Evolutionary conservation across 2,797 vertebrate genomes (phyloP).

Genomic region (Parauchenoglanis punctatus): DNA sequence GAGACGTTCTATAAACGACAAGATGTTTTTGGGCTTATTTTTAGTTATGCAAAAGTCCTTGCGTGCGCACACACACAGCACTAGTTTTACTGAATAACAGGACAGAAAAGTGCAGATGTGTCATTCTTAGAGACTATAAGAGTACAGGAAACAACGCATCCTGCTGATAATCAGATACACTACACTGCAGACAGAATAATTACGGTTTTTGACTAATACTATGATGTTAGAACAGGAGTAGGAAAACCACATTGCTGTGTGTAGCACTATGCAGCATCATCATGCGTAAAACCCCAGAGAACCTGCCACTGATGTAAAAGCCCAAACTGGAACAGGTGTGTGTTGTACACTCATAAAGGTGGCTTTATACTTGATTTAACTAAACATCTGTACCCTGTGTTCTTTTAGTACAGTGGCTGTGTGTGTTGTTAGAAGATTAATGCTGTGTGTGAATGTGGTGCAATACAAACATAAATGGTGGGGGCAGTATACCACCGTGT

Average conservation of each 20-base stretch:
- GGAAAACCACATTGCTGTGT: not conserved
- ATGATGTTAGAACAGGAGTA: not conserved
- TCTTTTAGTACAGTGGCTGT: not conserved
- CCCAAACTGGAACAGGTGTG: slow-evolving; percentile 25
- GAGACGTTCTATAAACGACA: not conserved
- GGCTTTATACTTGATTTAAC: slow-evolving; percentile 13
- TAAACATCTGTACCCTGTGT: not conserved
- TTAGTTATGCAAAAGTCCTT: not conserved
- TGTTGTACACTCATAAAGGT: not conserved
- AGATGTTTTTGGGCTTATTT: not conserved
- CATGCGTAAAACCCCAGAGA: slow-evolving; percentile 9
- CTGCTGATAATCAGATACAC: not conserved
- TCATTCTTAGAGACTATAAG: not conserved
- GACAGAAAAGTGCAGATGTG: not conserved
- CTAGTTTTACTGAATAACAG: not conserved
- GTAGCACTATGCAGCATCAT: not conserved
- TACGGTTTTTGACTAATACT: not conserved
- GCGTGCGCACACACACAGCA: not conserved
- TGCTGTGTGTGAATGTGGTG: not conserved
- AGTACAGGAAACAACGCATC: slow-evolving; percentile 2
- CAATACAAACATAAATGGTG: not conserved
- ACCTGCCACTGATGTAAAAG: not conserved
- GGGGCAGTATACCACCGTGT: not conserved
- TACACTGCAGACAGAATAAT: not conserved
- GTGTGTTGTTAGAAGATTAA: not conserved